Base-by-base conservation (phyloP, 2,113 vertebrate genomes). In the Chaetura pelagica region DNA sequence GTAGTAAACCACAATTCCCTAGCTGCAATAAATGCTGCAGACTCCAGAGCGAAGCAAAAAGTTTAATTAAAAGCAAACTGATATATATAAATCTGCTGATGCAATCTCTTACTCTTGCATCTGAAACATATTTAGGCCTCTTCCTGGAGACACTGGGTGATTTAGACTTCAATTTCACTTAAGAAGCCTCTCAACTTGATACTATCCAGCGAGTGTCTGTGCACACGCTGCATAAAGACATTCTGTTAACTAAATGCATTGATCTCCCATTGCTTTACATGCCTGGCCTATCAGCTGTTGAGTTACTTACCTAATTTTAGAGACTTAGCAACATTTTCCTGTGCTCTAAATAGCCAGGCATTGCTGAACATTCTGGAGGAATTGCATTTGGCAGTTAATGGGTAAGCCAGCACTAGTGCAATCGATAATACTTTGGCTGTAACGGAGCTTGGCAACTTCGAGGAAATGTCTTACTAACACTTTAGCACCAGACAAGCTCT, bases 91-190 rank as follows among this genome's bases (percentile, higher is more conserved):
- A 57, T 64, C 54, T 72, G 72, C 67, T 80, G 63, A 84, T 1
- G 13, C 34, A 40, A 21, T 67, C 54, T 83, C 76, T 93, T 54
- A 48, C 42, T 79, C 34, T 64, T 71, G 44, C 49, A 72, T 85
- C 58, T 91, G 87, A 89, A 80, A 64, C 68, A 54, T 9, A 59
- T 4, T 64, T 13, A 52, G 35, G 57, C 34, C 13, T 77, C 68
- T 84, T 93, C 57, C 76, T 93, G 81, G 68, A 80, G 72, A 75
- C 44, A n/a, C 29, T 22, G n/a, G 23, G 30, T 91, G 63, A 66
- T 94, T 93, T 77, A 69, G 55, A 77, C 52, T 76, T 95, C 87
- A 89, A 15, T 77, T 83, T 64, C 87, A 73, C 58, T 80, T 44
- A 62, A 75, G 89, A 86, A 89, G 78, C 29, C 67, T 76, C 54